Conservation (phyloP, 2,113 vertebrate genomes). For the Oncorhynchus nerka region DNA sequence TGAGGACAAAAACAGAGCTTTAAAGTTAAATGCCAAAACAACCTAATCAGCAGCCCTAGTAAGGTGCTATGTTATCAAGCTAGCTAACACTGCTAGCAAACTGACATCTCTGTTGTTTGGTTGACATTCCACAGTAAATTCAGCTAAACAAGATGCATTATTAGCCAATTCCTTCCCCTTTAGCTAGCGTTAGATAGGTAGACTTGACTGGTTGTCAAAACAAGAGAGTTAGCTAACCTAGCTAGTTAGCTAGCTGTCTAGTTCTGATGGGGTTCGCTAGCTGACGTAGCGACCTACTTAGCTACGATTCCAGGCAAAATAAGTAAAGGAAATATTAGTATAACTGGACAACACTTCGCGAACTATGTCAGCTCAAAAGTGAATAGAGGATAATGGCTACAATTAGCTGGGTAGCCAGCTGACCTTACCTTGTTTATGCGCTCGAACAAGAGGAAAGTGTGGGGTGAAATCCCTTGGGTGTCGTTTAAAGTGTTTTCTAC, state of each 20-base stretch:
- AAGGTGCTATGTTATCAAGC: too few species aligned
- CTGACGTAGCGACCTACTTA: not conserved
- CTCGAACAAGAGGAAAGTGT: constrained; percentile 60
- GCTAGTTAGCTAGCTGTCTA: not conserved
- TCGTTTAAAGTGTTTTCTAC: constrained; percentile 32
- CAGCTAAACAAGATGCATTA: not conserved
- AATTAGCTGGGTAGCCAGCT: not conserved
- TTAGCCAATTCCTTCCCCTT: constrained; percentile 5
- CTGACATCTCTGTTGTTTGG: constrained; percentile 19
- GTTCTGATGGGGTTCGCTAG: not conserved
- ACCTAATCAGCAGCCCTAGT: not conserved
- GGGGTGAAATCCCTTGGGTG: constrained; percentile 24
- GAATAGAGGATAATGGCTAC: not conserved
- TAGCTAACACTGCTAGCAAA: not conserved
- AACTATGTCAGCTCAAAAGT: not conserved
- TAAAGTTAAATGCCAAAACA: not conserved
- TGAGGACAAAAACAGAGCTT: not conserved
- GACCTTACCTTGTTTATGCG: constrained; percentile 62
- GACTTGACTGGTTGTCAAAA: not conserved
- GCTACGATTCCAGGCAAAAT: not conserved
- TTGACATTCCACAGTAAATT: not conserved
- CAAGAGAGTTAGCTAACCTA: not conserved
- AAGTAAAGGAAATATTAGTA: not conserved
- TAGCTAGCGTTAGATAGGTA: not conserved
- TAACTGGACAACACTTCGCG: not conserved